These are phyloP conservation scores for Stratiomys singularior DNA, from an alignment of 2,888 invertebrate genomes.

Conservation along the genomic window DNA sequence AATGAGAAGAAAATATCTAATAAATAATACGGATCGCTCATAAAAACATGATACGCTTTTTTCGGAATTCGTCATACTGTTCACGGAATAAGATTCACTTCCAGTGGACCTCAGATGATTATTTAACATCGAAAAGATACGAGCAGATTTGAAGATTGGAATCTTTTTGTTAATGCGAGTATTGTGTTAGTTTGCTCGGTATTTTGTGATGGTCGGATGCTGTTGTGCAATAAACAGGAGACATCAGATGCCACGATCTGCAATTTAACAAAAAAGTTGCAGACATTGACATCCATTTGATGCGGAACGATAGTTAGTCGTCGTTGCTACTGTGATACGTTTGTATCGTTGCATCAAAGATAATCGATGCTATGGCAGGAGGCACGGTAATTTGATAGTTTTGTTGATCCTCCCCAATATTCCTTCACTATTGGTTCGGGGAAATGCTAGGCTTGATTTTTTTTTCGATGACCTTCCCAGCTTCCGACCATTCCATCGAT, in stretches of 20 bases:
- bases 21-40: background rate
- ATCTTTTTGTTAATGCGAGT: background rate
- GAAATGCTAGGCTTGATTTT: too few species aligned
- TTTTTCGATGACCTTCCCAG: too few species aligned
- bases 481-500: too few species aligned
- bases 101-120: background rate
- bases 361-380: too few species aligned
- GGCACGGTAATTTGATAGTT: too few species aligned
- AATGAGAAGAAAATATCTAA: background rate
- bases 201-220: background rate
- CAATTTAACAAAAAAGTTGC: background rate
- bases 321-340: background rate
- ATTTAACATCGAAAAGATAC: background rate
- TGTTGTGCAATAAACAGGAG: background rate
- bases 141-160: background rate
- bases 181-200: background rate
- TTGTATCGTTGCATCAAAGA: too few species aligned
- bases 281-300: background rate
- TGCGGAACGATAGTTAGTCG: background rate
- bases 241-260: background rate
- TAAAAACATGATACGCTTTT: background rate
- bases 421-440: too few species aligned
- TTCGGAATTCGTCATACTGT: background rate
- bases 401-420: too few species aligned
- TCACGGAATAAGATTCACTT: background rate